Percentiles rank a stretch among this genome's conserved stretches.
These are phyloP conservation scores for Drosophila varians DNA, from an alignment of 1,140 invertebrate genomes.

Conservation along the genomic window DNA sequence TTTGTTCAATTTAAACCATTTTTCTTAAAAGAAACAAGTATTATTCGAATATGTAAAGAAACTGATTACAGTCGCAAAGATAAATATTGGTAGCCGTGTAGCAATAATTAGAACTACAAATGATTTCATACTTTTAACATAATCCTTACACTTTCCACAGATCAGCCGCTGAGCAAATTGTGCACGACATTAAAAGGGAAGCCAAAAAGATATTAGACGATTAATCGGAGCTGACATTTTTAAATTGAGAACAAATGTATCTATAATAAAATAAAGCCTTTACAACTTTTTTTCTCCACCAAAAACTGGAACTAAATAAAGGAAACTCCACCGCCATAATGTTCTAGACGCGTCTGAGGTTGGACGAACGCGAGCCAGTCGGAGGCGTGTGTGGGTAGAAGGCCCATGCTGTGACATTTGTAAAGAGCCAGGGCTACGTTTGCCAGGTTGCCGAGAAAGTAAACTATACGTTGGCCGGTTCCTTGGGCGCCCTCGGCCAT, in stretches of 20 bases:
- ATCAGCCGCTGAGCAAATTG: conserved; percentile 60
- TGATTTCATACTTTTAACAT: neutral
- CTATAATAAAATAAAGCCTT: conserved; percentile 59
- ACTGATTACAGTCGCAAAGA: too few species aligned
- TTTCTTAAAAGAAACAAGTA: too few species aligned
- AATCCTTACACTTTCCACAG: conserved; percentile 27
- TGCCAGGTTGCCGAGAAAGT: conserved; percentile 96
- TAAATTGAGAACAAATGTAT: conserved; percentile 46
- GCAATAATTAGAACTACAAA: neutral
- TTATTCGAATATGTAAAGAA: too few species aligned
- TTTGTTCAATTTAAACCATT: neutral
- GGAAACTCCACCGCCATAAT: conserved; percentile 92
- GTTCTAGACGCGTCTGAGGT: conserved; percentile 93
- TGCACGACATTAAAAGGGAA: conserved; percentile 71
- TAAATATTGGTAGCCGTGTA: too few species aligned
- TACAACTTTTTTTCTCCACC: conserved; percentile 1
- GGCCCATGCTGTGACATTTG: conserved; percentile 99
- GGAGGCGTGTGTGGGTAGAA: conserved; percentile 98
- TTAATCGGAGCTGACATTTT: conserved; percentile 40
- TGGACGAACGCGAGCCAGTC: conserved; percentile 99
- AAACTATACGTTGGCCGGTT: conserved; percentile 96
- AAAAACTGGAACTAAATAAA: conserved; percentile 83
- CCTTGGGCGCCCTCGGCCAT: conserved; percentile 97
- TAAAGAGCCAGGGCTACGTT: conserved; percentile 97
- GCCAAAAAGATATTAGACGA: conserved; percentile 74